A percentile compares a stretch with the other conserved stretches of the same genome.
phyloP scores from a whole-genome alignment of 2,888 invertebrate genomes.

The Sinohyriopsis cumingii region DNA sequence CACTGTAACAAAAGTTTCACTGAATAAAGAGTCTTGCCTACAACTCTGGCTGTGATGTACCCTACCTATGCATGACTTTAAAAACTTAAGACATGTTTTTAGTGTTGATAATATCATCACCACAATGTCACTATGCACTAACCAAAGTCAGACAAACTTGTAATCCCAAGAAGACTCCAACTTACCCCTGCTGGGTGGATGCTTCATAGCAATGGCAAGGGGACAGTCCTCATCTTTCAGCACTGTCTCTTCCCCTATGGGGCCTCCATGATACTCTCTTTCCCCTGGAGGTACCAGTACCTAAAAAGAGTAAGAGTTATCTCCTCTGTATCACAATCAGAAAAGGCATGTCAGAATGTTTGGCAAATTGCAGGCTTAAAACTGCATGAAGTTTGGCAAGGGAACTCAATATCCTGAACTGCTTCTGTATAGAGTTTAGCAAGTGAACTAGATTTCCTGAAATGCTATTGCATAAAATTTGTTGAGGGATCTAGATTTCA shows the following conservation, averaged over 20 bases:
- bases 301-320: constrained; percentile 33
- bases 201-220: constrained; percentile 80
- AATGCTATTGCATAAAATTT: too few relatives aligned
- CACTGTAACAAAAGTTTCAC: too few relatives aligned
- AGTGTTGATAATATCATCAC: too few relatives aligned
- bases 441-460: too few relatives aligned
- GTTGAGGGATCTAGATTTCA: too few relatives aligned
- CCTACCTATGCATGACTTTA: too few relatives aligned
- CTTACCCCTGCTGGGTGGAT: constrained; percentile 65
- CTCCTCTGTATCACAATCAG: background rate
- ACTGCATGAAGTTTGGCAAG: background rate
- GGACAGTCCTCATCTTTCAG: constrained; percentile 98
- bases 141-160: too few relatives aligned
- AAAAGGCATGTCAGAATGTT: background rate
- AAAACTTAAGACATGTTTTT: too few relatives aligned
- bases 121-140: too few relatives aligned
- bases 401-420: too few relatives aligned
- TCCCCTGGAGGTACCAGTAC: constrained; percentile 61
- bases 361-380: background rate
- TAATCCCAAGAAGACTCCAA: background rate
- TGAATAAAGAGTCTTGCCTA: too few relatives aligned
- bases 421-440: background rate
- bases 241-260: constrained; percentile 83
- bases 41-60: too few relatives aligned
- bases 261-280: constrained; percentile 63